A percentile compares a stretch with the other conserved stretches of the same genome.
Conservation (phyloP, 2,888 invertebrate genomes). For the Patella ulyssiponensis region DNA sequence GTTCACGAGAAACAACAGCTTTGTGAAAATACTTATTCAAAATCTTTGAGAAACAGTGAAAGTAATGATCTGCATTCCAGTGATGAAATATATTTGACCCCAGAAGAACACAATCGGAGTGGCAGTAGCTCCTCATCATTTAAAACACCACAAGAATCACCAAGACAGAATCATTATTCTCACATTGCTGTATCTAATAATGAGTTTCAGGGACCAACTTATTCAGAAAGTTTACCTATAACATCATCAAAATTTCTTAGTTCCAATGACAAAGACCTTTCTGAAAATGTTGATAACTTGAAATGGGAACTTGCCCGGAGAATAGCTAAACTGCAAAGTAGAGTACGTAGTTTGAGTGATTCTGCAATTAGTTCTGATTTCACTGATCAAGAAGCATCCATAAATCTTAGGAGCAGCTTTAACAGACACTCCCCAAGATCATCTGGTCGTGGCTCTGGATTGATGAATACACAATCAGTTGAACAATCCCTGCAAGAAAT, state of each 20-base stretch:
- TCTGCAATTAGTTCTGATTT: slow-evolving; percentile 67
- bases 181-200: neutral
- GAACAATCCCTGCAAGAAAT: neutral
- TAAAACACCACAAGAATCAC: slow-evolving; percentile 49
- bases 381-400: slow-evolving; percentile 58
- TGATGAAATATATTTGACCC: slow-evolving; percentile 22
- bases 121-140: slow-evolving; percentile 45
- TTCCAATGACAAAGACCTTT: neutral
- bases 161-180: slow-evolving; percentile 20
- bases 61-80: slow-evolving; percentile 19
- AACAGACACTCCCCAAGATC: slow-evolving; percentile 18
- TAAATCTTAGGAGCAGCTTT: slow-evolving; percentile 51
- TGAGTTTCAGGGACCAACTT: neutral
- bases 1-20: neutral
- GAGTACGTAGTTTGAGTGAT: slow-evolving; percentile 58
- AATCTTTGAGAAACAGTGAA: neutral
- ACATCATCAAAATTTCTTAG: slow-evolving; percentile 3
- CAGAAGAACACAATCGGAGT: slow-evolving; percentile 6
- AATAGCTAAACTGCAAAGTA: slow-evolving; percentile 47
- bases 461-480: neutral
- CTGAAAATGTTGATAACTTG: slow-evolving; percentile 31
- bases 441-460: neutral
- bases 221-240: neutral
- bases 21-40: neutral
- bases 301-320: slow-evolving; percentile 51